Conservation (phyloP, 2,113 vertebrate genomes). For the Lagenorhynchus albirostris region DNA sequence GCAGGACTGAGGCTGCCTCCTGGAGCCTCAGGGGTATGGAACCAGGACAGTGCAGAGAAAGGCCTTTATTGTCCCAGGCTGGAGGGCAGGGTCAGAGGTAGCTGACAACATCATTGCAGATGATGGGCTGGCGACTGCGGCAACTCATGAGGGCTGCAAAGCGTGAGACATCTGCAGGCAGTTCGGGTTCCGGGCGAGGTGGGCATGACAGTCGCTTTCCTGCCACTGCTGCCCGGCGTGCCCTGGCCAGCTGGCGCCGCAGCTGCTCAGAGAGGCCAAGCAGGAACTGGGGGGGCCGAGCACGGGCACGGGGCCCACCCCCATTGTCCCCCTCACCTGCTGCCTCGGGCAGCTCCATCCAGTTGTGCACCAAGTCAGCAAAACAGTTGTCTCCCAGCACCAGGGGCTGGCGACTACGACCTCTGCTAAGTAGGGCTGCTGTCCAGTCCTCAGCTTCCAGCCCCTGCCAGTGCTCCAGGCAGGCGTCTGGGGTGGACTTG, state of each 20-base stretch:
- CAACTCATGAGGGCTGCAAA: conserved; percentile 94
- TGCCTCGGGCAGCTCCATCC: conserved; percentile 97
- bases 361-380: conserved; percentile 97
- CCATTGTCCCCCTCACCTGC: conserved; percentile 81
- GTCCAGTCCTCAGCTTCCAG: conserved; percentile 93
- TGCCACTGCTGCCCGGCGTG: conserved; percentile 81
- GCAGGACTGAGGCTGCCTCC: not conserved
- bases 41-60: conserved; percentile 46
- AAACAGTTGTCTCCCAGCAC: conserved; percentile 98
- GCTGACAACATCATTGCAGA: conserved; percentile 94
- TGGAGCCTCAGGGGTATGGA: not conserved
- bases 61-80: conserved; percentile 68
- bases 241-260: conserved; percentile 88
- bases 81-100: conserved; percentile 87
- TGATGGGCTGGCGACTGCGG: conserved; percentile 96
- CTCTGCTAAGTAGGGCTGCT: conserved; percentile 90
- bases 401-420: conserved; percentile 94
- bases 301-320: conserved; percentile 83
- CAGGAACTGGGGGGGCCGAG: conserved; percentile 91
- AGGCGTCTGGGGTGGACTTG: conserved; percentile 95
- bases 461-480: conserved; percentile 93
- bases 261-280: conserved; percentile 90
- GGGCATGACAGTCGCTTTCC: conserved; percentile 94
- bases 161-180: conserved; percentile 88
- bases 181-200: conserved; percentile 85